Evolutionary conservation across 2,113 vertebrate genomes (phyloP), one percentile per base, ranked within the genome.

Genomic region (Physeter macrocephalus): DNA sequence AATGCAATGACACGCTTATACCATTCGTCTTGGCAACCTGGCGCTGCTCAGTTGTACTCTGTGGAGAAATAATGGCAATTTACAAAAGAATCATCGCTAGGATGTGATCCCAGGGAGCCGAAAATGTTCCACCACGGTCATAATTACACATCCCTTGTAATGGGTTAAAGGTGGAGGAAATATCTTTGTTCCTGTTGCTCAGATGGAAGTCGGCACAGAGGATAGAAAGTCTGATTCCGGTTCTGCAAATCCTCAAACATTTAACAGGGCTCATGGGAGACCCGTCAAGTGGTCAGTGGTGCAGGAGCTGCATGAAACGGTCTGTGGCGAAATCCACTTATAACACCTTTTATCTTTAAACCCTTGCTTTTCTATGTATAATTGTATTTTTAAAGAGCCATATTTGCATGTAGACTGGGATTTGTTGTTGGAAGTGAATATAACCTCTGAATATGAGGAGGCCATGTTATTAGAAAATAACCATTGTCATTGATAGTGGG

Each of bases 21-120:
- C 57, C 86, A 78, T 97, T 97, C 88, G 92, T 81, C 93, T 97
- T 90, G 81, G 97, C 96, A 97, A 84, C 43, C 86, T 92, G 86
- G 92, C 90, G 98, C 77, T 11, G 11, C 88, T 97, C 92, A 43
- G 20, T 52, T 59, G 82, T 81, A 69, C 93, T 88, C 82, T 81
- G 90, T 41, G 94, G 97, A 94, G 94, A 98, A 97, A 95, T 84
- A 69, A 86, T 77, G 66, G 64, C 29, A 46, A 85, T 61, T 27
- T 72, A 67, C 49, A 90, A 39, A 97, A 54, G 93, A 85, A 97
- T 84, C 72, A 81, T 8, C 7, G 18, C 10, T 57, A 14, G 57
- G 57, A 94, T 85, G 3, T 5, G 39, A 84, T 95, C 83, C 93
- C 85, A 87, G 78, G 41, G 93, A 81, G 85, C 80, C 27, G 10